Evolutionary conservation across 53 echinoderm and acorn worm genomes (phyloP).

Genomic region (Holothuria leucospilota): DNA sequence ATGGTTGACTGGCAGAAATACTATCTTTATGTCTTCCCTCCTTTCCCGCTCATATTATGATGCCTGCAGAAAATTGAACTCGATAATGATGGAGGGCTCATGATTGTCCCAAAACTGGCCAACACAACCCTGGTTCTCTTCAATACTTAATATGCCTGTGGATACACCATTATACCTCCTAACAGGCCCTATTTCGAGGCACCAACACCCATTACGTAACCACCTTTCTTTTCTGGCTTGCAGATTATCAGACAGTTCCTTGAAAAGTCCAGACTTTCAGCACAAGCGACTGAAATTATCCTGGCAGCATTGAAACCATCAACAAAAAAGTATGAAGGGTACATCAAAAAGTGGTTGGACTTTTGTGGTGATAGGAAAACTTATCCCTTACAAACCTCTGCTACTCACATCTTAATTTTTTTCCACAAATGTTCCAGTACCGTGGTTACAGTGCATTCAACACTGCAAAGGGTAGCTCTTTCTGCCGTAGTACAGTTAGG

Average conservation of each 20-base stretch:
- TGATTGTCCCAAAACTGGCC: conserved; percentile 58
- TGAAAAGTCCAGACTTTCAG: conserved; percentile 29
- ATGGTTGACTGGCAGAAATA: conserved; percentile 51
- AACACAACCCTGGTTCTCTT: conserved; percentile 42
- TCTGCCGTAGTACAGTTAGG: conserved; percentile 14
- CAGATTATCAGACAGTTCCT: conserved; percentile 34
- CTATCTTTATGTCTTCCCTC: conserved; percentile 40
- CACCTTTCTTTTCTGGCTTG: conserved; percentile 37
- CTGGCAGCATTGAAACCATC: conserved; percentile 51
- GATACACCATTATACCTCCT: conserved; percentile 34
- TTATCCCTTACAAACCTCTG: conserved; percentile 2
- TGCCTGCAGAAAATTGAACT: conserved; percentile 16
- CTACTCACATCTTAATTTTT: conserved; percentile 42
- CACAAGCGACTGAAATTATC: conserved; percentile 10
- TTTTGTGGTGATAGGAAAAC: conserved; percentile 27
- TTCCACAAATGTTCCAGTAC: conserved; percentile 27
- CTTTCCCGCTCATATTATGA: conserved; percentile 15
- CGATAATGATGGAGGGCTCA: conserved; percentile 25
- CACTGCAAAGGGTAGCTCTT: conserved; percentile 45
- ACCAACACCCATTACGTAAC: conserved; percentile 31
- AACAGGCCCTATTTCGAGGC: not conserved
- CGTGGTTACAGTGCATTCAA: conserved; percentile 52
- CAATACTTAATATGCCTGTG: conserved; percentile 28
- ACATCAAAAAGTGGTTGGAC: conserved; percentile 44
- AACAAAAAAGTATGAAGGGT: conserved; percentile 52